Conservation (phyloP, 2,888 invertebrate genomes). For the Leptura quadrifasciata region DNA sequence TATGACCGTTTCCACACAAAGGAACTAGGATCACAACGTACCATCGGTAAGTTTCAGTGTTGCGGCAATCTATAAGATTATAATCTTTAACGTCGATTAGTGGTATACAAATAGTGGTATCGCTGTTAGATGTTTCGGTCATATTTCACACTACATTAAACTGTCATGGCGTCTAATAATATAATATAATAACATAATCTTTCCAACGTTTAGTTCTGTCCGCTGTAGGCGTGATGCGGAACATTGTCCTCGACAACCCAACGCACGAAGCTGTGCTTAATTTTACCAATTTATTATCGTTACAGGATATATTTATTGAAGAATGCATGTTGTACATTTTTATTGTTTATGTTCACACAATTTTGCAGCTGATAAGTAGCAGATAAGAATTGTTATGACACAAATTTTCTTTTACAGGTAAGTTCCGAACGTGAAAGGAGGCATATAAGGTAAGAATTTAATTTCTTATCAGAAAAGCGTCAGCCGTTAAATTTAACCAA, state of each 20-base stretch:
- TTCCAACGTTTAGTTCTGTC: slow-evolving; percentile 49
- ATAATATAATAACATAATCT: slow-evolving; percentile 73
- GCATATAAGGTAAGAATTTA: neutral
- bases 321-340: too few species aligned
- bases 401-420: neutral
- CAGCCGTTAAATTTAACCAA: too few species aligned
- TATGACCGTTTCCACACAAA: slow-evolving; percentile 24
- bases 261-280: neutral
- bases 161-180: slow-evolving; percentile 72
- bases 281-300: too few species aligned
- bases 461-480: neutral
- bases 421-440: neutral
- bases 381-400: too few species aligned
- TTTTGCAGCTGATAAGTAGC: too few species aligned
- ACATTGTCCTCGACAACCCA: neutral
- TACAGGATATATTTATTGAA: too few species aligned
- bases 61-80: slow-evolving; percentile 16
- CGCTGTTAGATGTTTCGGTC: slow-evolving; percentile 65
- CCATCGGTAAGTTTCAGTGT: slow-evolving; percentile 34
- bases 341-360: too few species aligned
- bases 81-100: slow-evolving; percentile 47
- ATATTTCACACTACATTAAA: slow-evolving; percentile 73
- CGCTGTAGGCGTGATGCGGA: slow-evolving; percentile 40
- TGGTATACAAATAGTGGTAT: slow-evolving; percentile 66
- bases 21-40: neutral